Conservation (phyloP, 30 jellyfish, hydroid and myxozoan genomes). For the Hydractinia echinata region DNA sequence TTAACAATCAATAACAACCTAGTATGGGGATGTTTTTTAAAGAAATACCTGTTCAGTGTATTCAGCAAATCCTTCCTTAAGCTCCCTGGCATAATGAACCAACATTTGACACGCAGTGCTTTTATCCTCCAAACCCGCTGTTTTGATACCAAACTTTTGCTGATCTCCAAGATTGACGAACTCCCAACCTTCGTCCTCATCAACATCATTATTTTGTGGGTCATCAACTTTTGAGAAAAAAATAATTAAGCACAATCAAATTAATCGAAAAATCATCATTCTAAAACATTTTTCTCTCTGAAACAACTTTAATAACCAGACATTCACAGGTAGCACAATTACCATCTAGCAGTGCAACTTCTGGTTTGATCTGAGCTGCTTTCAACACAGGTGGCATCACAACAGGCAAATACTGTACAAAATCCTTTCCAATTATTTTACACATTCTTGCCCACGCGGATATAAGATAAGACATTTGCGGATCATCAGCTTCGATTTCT, state of each 20-base stretch:
- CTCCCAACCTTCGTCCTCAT: constrained; percentile 99
- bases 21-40: too few relatives aligned
- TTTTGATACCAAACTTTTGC: constrained; percentile 97
- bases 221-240: constrained; percentile 60
- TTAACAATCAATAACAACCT: neutral
- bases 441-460: constrained; percentile 99
- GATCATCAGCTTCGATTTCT: constrained; percentile 95
- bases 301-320: neutral
- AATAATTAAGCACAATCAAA: neutral
- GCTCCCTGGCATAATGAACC: constrained; percentile 97
- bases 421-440: constrained; percentile 94
- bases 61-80: constrained; percentile 97
- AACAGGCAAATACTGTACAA: constrained; percentile 95
- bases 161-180: constrained; percentile 97
- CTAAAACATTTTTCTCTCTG: neutral
- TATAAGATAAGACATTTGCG: constrained; percentile 84
- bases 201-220: constrained; percentile 68
- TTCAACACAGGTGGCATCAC: constrained; percentile 99
- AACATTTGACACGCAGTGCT: constrained; percentile 99
- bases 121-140: constrained; percentile 97
- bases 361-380: constrained; percentile 99
- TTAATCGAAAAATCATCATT: neutral
- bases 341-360: constrained; percentile 90
- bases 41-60: constrained; percentile 80
- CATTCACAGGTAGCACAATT: constrained; percentile 19